phyloP scores from a whole-genome alignment of 2,797 vertebrate species.

The Enteromius radiatus region DNA sequence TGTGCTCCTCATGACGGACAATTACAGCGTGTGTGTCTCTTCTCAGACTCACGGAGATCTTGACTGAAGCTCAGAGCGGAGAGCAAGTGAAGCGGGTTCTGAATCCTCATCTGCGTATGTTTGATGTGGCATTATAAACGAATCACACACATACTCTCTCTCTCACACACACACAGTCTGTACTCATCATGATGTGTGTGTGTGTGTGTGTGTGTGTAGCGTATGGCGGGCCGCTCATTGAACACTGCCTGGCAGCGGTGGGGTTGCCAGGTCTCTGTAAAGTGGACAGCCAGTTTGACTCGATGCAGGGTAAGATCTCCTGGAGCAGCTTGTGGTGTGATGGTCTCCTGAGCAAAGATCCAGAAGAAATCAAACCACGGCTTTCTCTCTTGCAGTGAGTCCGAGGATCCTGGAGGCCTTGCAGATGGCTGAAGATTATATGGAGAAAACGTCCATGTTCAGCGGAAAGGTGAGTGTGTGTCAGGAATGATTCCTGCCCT shows the following conservation, averaged over 20 bases:
- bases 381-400: constrained; percentile 65
- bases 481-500: neutral
- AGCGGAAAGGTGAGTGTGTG: constrained; percentile 83
- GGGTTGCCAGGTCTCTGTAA: constrained; percentile 85
- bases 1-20: neutral
- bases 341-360: neutral
- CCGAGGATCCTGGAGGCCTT: constrained; percentile 86
- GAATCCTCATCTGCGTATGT: constrained; percentile 89
- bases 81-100: constrained; percentile 92
- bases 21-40: neutral
- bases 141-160: neutral
- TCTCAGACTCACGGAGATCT: constrained; percentile 85
- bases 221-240: constrained; percentile 91
- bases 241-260: constrained; percentile 90
- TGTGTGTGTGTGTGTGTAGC: constrained; percentile 64
- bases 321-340: neutral
- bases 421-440: constrained; percentile 87
- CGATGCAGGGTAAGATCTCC: constrained; percentile 68
- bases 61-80: constrained; percentile 81
- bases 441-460: constrained; percentile 83
- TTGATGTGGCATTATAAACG: neutral
- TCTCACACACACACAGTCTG: too few species aligned
- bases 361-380: neutral
- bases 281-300: constrained; percentile 80
- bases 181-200: neutral